Conservation (phyloP, 2,888 invertebrate species). For the Meiosimyza decipiens region DNA sequence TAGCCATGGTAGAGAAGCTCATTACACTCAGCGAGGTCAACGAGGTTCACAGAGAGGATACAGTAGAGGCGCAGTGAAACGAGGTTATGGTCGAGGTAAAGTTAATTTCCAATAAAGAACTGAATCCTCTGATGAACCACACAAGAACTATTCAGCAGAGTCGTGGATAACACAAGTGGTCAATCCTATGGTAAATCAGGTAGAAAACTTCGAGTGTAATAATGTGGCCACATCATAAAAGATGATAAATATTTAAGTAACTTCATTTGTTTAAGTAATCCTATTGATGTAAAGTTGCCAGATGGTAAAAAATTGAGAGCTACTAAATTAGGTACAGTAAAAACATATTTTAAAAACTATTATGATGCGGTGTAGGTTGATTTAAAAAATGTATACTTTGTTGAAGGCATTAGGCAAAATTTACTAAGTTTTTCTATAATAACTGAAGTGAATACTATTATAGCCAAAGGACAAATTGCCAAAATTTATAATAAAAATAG, state of each 20-base stretch:
- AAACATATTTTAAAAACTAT: slow-evolving; percentile 7
- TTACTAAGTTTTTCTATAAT: slow-evolving; percentile 23
- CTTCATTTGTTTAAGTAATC: not conserved
- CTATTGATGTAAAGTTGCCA: not conserved
- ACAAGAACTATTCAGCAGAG: not conserved
- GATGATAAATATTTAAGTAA: not conserved
- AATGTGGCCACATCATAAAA: slow-evolving; percentile 19
- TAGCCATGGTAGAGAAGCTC: not conserved
- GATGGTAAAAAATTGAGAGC: slow-evolving; percentile 12
- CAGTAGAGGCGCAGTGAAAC: slow-evolving; percentile 1
- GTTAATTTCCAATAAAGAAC: slow-evolving; percentile 1
- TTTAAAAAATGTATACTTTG: slow-evolving; percentile 23
- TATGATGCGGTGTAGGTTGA: not conserved
- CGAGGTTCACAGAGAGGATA: not conserved
- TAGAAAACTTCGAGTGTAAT: no score
- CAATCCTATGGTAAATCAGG: not conserved
- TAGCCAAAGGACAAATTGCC: slow-evolving; percentile 15
- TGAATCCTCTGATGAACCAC: not conserved
- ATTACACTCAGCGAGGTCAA: no score
- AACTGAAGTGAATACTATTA: slow-evolving; percentile 23
- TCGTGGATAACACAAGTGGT: slow-evolving; percentile 10
- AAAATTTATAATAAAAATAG: slow-evolving; percentile 23
- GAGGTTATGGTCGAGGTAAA: slow-evolving; percentile 18
- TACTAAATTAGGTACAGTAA: slow-evolving; percentile 17
- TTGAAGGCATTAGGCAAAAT: slow-evolving; percentile 12